A percentile compares a stretch with the other conserved stretches of the same genome.
phyloP scores from a whole-genome alignment of 1,140 invertebrate species.

The Magallana gigas region DNA sequence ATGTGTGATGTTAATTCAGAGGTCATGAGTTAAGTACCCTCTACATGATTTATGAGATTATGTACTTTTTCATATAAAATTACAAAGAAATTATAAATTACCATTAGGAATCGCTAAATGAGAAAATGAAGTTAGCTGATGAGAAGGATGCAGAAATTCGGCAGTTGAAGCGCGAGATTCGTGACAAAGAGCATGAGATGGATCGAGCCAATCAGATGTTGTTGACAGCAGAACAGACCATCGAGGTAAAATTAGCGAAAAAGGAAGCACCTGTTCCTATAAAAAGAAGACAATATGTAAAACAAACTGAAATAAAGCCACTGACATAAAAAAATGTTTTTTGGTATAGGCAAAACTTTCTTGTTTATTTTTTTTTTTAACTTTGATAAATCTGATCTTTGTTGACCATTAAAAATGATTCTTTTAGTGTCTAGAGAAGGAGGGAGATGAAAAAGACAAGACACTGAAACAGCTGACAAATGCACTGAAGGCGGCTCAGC shows the following conservation, averaged over 20 bases:
- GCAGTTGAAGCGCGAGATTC: slow-evolving; percentile 54
- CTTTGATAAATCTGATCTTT: no score
- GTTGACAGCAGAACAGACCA: slow-evolving; percentile 61
- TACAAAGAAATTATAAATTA: no score
- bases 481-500: slow-evolving; percentile 55
- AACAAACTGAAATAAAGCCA: no score
- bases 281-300: neutral
- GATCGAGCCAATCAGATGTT: slow-evolving; percentile 65
- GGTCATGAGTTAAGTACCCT: no score
- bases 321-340: no score
- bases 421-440: slow-evolving; percentile 58
- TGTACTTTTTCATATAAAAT: no score
- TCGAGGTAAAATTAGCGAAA: slow-evolving; percentile 57
- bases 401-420: neutral
- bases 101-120: slow-evolving; percentile 57
- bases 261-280: neutral
- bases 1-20: no score
- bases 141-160: slow-evolving; percentile 62
- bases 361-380: no score
- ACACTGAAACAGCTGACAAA: slow-evolving; percentile 55
- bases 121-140: slow-evolving; percentile 56
- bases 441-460: slow-evolving; percentile 58
- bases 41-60: no score
- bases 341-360: no score
- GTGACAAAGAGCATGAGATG: slow-evolving; percentile 63